These are phyloP conservation scores for Agrochola circellaris DNA, from an alignment of 2,888 invertebrate species.

Conservation along the genomic window DNA sequence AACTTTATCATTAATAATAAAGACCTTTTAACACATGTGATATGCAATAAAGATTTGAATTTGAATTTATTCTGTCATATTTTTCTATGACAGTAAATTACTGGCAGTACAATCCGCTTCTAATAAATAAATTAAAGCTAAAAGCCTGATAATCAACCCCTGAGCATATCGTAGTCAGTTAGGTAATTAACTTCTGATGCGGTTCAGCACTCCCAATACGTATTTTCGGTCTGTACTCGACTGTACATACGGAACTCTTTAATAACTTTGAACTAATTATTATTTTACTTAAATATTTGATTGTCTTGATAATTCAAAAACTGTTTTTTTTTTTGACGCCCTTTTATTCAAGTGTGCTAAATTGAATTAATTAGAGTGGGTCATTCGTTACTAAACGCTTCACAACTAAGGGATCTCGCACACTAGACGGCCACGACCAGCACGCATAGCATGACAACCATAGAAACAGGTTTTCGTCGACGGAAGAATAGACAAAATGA, in stretches of 20 bases:
- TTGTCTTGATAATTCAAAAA: not conserved
- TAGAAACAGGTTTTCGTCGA: too few relatives aligned
- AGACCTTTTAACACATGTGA: too few relatives aligned
- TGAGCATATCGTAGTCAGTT: slow-evolving; percentile 20
- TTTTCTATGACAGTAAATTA: not conserved
- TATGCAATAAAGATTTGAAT: too few relatives aligned
- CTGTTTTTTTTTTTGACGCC: not conserved
- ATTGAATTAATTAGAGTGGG: not conserved
- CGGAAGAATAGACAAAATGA: too few relatives aligned
- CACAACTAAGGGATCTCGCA: not conserved
- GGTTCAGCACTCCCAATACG: slow-evolving; percentile 8
- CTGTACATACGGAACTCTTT: not conserved
- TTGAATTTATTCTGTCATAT: too few relatives aligned
- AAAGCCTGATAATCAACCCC: slow-evolving; percentile 31
- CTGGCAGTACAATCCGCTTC: not conserved
- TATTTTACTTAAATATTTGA: slow-evolving; percentile 4
- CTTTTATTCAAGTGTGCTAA: too few relatives aligned
- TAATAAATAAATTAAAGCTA: slow-evolving; percentile 30
- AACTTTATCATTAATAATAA: too few relatives aligned
- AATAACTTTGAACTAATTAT: not conserved
- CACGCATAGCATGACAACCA: too few relatives aligned
- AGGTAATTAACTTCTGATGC: slow-evolving; percentile 35
- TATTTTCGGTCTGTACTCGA: slow-evolving; percentile 8
- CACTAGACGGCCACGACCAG: too few relatives aligned
- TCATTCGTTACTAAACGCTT: not conserved